Percentiles rank a stretch among this genome's conserved stretches.
Conservation (phyloP, 2,888 invertebrate genomes). For the Mermis nigrescens region DNA sequence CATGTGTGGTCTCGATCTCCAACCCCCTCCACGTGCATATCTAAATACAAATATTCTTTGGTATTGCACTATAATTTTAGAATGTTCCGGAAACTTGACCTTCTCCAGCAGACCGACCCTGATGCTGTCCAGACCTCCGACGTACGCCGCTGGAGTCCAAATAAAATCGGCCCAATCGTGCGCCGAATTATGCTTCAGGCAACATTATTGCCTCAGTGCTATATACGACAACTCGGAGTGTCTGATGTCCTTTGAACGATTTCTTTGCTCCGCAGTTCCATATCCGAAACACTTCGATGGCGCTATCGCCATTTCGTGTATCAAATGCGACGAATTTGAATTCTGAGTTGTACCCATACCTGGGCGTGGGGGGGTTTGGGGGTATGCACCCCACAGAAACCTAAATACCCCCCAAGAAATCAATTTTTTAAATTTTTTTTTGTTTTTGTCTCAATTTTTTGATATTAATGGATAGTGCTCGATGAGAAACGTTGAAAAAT, state of each 20-base stretch:
- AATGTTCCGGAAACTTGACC: not conserved
- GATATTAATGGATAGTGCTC: too few relatives aligned
- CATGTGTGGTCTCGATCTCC: too few relatives aligned
- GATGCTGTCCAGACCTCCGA: not conserved
- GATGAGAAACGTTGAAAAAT: too few relatives aligned
- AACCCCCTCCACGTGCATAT: too few relatives aligned
- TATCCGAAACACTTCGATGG: not conserved
- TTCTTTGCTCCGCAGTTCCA: not conserved
- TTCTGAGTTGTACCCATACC: too few relatives aligned
- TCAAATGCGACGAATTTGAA: slow-evolving; percentile 2
- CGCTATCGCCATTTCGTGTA: slow-evolving; percentile 1
- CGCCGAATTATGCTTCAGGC: slow-evolving; percentile 4
- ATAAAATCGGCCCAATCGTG: not conserved
- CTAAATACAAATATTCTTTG: too few relatives aligned
- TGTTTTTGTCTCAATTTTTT: too few relatives aligned
- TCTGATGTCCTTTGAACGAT: not conserved
- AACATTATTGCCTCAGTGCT: slow-evolving; percentile 5
- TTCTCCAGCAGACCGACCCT: not conserved
- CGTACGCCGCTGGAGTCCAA: not conserved
- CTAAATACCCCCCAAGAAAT: too few relatives aligned
- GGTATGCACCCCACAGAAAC: too few relatives aligned
- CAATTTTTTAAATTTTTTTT: too few relatives aligned
- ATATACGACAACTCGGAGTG: not conserved
- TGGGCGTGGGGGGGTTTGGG: too few relatives aligned
- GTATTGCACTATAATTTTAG: not conserved